These are phyloP conservation scores for Climacteris rufus DNA, from an alignment of 2,113 vertebrate genomes.

Conservation along the genomic window DNA sequence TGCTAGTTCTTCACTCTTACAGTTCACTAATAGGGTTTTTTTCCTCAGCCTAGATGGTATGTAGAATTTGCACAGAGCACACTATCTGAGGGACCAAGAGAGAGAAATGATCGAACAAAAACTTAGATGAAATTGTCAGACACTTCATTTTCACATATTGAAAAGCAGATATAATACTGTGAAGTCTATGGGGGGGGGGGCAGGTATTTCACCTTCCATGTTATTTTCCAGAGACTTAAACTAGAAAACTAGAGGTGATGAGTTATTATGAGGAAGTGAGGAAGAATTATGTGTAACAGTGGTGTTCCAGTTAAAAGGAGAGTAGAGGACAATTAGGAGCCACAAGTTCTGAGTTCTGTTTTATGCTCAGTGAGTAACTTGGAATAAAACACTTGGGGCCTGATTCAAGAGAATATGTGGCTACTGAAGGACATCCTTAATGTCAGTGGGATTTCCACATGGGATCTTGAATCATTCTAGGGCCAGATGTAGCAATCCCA, in stretches of 20 bases:
- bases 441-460: neutral
- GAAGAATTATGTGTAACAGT: neutral
- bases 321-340: neutral
- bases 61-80: neutral
- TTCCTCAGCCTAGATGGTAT: neutral
- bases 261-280: neutral
- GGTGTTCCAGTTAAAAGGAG: neutral
- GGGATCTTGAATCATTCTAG: neutral
- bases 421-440: neutral
- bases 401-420: neutral
- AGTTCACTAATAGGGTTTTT: neutral
- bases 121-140: neutral
- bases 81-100: neutral
- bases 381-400: neutral
- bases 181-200: fast-evolving
- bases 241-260: neutral
- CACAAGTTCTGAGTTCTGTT: neutral
- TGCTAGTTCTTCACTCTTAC: neutral
- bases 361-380: neutral
- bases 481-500: neutral
- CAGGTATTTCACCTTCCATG: neutral
- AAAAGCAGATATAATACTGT: neutral
- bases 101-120: neutral
- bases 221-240: neutral
- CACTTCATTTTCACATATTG: neutral